A percentile compares a stretch with the other conserved stretches of the same genome.
phyloP scores from a whole-genome alignment of 2,797 vertebrate species.

The Myotis daubentonii region DNA sequence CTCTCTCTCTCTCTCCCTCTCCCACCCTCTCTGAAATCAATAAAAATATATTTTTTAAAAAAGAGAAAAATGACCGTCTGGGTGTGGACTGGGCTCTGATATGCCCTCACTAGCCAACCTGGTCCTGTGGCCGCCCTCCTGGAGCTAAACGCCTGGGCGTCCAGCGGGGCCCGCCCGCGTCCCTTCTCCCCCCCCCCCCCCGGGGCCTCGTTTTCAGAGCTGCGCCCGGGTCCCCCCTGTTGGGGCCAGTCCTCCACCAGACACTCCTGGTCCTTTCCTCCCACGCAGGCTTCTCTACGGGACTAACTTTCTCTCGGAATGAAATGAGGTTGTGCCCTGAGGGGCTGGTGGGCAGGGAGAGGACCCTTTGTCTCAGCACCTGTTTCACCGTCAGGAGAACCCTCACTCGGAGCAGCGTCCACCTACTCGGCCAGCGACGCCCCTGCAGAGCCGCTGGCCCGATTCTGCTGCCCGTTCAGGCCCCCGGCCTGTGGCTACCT shows the following conservation, averaged over 20 bases:
- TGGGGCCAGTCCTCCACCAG: not conserved
- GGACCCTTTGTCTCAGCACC: not conserved
- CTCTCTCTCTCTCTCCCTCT: too few relatives aligned
- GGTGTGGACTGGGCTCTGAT: not conserved
- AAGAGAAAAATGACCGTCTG: not conserved
- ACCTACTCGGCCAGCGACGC: not conserved
- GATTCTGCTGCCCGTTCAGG: not conserved
- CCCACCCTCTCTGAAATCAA: too few relatives aligned
- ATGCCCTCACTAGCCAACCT: not conserved
- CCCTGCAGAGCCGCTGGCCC: not conserved
- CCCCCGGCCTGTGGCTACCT: not conserved
- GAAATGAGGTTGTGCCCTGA: not conserved
- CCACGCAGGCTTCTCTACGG: not conserved
- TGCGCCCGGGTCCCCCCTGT: rapidly evolving
- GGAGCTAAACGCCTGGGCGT: not conserved
- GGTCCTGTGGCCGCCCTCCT: not conserved
- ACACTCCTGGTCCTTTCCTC: not conserved
- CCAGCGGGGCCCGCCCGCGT: not conserved
- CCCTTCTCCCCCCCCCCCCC: too few relatives aligned
- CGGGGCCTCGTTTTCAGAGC: too few relatives aligned
- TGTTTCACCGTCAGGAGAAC: not conserved
- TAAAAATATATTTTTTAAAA: too few relatives aligned
- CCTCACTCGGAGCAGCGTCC: not conserved
- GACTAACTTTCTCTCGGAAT: not conserved
- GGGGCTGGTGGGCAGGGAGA: not conserved